phyloP scores from a whole-genome alignment of 2,113 vertebrate genomes.

The Entomyzon cyanotis region DNA sequence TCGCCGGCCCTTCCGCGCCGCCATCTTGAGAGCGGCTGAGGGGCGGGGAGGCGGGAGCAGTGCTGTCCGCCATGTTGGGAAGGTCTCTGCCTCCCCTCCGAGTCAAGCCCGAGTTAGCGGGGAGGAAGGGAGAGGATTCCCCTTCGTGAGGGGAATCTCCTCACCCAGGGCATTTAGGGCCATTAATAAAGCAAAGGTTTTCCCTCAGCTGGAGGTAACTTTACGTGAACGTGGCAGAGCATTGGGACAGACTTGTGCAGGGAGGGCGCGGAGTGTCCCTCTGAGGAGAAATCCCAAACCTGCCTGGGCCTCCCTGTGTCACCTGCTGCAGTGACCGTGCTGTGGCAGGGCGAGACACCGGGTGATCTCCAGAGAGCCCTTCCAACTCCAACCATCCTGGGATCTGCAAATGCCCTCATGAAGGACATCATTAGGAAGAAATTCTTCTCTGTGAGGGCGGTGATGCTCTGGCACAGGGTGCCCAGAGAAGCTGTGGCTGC shows the following conservation, averaged over 20 bases:
- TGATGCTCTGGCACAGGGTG: not conserved
- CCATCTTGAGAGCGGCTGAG: conserved; percentile 36
- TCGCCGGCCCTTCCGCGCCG: conserved; percentile 3
- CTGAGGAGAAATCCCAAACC: not conserved
- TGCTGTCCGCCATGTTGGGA: conserved; percentile 62
- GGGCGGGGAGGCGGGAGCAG: not conserved
- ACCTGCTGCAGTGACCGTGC: not conserved
- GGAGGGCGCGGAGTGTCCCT: too few relatives aligned
- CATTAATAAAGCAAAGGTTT: not conserved
- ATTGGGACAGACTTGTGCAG: not conserved
- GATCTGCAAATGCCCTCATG: not conserved
- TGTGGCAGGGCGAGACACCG: too few relatives aligned
- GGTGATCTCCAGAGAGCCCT: not conserved
- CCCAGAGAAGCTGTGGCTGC: not conserved
- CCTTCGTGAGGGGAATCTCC: not conserved
- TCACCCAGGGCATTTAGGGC: not conserved
- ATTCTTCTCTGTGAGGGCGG: not conserved
- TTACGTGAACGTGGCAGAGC: not conserved
- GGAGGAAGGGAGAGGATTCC: too few relatives aligned
- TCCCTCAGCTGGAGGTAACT: too few relatives aligned
- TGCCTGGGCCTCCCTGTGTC: not conserved
- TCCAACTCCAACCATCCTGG: not conserved
- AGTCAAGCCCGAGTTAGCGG: not conserved
- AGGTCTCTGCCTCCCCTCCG: not conserved
- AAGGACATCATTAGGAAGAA: not conserved